Conservation (phyloP, 2,888 invertebrate species). For the Tipula unca region DNA sequence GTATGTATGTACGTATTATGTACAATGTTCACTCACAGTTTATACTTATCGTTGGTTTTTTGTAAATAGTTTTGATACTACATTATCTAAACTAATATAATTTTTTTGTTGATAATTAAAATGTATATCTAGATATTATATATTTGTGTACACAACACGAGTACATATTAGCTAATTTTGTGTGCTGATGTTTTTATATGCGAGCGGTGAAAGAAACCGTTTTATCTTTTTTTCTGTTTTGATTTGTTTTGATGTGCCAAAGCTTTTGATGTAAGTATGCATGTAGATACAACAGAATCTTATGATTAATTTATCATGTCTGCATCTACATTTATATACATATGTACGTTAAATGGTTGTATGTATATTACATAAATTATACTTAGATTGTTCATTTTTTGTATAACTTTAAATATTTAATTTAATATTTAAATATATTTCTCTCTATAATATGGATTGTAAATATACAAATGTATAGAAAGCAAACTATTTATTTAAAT, state of each 20-base stretch:
- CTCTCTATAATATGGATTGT: no score
- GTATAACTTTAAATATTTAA: no score
- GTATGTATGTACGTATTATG: not conserved
- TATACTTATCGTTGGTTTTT: not conserved
- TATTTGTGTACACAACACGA: not conserved
- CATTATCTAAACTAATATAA: not conserved
- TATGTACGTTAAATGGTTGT: no score
- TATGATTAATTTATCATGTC: not conserved
- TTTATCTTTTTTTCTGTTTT: not conserved
- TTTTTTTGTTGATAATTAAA: conserved; percentile 14
- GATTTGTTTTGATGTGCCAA: not conserved
- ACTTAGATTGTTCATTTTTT: no score
- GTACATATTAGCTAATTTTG: not conserved
- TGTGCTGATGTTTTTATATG: not conserved
- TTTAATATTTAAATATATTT: no score
- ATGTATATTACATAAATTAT: no score
- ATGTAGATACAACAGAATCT: no score
- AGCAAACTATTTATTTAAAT: no score
- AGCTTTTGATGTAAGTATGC: not conserved
- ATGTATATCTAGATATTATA: not conserved
- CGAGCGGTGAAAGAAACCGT: not conserved
- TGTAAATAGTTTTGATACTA: not conserved
- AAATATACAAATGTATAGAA: no score
- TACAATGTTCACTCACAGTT: not conserved
- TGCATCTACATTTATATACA: no score